Evolutionary conservation across 1,140 invertebrate genomes (phyloP), one percentile per base, ranked within the genome.

Genomic region (Drosophila dunni): DNA sequence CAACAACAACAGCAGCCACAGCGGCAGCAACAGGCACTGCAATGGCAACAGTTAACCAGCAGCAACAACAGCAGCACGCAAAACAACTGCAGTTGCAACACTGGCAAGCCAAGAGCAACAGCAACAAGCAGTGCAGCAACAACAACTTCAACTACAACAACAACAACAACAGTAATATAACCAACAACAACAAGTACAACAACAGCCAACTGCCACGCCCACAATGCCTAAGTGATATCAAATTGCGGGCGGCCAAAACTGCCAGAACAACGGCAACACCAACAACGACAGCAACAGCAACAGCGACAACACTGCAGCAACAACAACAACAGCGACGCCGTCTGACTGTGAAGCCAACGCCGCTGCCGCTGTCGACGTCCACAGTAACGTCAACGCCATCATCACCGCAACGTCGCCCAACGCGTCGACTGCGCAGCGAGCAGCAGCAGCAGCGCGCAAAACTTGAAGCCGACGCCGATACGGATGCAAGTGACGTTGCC

Each of bases 401-500:
- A 8, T 61, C 79, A 53, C 66, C 57, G 13, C 75, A 58, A 34
- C 75, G 65, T 60, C 75, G 58, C 11, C 42, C 38, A 40, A 44
- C 44, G 9, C 75, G 79, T n/a, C 82, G 83, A 42, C 57, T 51
- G 66, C 62, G 53, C 69, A 24, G 40, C 78, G 66, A 11, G 46
- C 82, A 20, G 6, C 60, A 44, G 17, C 40, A 62, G 13, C 36
- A 44, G 29, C 44, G 17, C 13, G 40, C 24, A 50, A 33, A 29
- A 15, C 44, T 57, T 13, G 51, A 63, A 11, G 53, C 36, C 34
- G 61, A 79, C 6, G 67, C 53, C 9, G 83, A 88, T 29, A 88
- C 83, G 44, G 83, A 88, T 80, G 77, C 79, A 54, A 88, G 83
- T n/a, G 83, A 88, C 44, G 63, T 88, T 73, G 84, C 83, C 65